A percentile compares a stretch with the other conserved stretches of the same genome.
Conservation (phyloP, 2,888 invertebrate genomes). For the Ophioninae sp. region DNA sequence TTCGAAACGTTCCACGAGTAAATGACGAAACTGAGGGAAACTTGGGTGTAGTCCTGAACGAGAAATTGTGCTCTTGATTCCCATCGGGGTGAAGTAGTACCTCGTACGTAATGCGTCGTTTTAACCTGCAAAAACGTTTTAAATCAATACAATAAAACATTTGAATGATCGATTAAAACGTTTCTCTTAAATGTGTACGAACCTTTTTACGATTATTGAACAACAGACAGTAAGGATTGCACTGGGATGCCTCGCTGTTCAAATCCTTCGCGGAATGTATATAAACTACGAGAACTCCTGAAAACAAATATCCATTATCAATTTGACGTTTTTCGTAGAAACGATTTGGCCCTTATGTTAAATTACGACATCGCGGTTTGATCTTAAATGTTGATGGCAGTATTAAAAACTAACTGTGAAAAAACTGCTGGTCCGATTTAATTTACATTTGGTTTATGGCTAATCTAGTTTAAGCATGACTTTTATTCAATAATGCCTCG, state of each 20-base stretch:
- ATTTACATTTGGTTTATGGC: neutral
- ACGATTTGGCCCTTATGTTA: neutral
- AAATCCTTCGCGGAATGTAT: constrained; percentile 82
- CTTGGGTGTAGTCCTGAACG: constrained; percentile 82
- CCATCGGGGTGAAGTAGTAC: constrained; percentile 82
- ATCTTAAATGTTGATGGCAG: no score
- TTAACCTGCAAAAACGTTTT: constrained; percentile 78
- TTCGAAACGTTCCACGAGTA: constrained; percentile 83
- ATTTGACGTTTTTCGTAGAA: neutral
- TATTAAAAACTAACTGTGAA: no score
- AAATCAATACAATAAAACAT: neutral
- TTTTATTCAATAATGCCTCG: no score
- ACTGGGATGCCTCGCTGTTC: constrained; percentile 79
- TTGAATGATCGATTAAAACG: neutral
- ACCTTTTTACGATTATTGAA: constrained; percentile 83
- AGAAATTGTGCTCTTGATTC: constrained; percentile 82
- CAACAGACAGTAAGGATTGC: constrained; percentile 83
- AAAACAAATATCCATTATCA: constrained; percentile 64
- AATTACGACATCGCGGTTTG: no score
- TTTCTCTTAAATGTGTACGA: constrained; percentile 7
- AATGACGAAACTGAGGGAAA: constrained; percentile 82
- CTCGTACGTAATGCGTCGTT: constrained; percentile 82
- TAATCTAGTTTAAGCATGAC: neutral
- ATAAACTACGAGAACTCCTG: constrained; percentile 82
- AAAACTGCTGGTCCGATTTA: no score